Conservation (phyloP, 2,888 invertebrate genomes). For the Ametastegia equiseti region DNA sequence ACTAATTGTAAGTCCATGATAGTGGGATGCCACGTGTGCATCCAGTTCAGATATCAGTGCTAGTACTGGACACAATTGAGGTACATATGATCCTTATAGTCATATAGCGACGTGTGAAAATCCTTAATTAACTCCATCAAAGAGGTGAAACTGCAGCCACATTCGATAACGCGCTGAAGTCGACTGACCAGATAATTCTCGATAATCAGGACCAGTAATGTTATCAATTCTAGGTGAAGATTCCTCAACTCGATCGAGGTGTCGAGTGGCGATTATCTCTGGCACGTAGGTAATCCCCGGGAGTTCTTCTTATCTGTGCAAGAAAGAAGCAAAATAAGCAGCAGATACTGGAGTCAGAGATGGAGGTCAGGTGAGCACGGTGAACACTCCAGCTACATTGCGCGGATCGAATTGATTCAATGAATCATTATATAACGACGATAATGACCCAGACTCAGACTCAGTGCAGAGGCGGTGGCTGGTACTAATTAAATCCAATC, state of each 20-base stretch:
- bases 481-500: slow-evolving; percentile 62
- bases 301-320: not conserved
- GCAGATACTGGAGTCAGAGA: not conserved
- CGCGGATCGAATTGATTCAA: slow-evolving; percentile 47
- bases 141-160: not conserved
- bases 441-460: slow-evolving; percentile 48
- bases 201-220: not conserved
- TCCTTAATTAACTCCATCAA: slow-evolving; percentile 40
- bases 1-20: too few species aligned
- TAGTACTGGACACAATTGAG: not conserved
- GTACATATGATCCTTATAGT: not conserved
- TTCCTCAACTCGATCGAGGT: not conserved
- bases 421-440: slow-evolving; percentile 51
- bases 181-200: not conserved
- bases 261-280: slow-evolving; percentile 22
- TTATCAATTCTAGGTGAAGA: slow-evolving; percentile 16
- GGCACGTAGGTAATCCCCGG: not conserved
- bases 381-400: slow-evolving; percentile 21
- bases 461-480: slow-evolving; percentile 36
- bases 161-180: not conserved
- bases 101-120: not conserved
- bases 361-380: slow-evolving; percentile 9
- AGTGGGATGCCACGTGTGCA: not conserved
- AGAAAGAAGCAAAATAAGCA: not conserved
- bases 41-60: not conserved